Percentiles rank a stretch among this genome's conserved stretches.
phyloP scores from a whole-genome alignment of 2,113 vertebrate species.

The Onychorhynchus coronatus region DNA sequence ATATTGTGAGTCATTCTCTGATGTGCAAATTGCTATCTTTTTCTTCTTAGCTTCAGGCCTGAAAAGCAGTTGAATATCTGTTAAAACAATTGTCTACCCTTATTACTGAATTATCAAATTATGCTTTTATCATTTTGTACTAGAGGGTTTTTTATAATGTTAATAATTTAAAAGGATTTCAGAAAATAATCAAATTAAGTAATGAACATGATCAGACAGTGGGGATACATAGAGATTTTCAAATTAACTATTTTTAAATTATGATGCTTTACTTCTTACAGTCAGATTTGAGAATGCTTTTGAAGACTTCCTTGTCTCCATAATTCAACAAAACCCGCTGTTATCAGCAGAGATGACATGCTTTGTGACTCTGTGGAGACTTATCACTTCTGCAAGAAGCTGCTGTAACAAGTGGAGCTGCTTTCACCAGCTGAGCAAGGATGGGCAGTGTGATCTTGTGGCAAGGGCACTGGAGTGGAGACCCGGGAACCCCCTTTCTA shows the following conservation, averaged over 20 bases:
- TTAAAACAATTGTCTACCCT: slow-evolving; percentile 45
- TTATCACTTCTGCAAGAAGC: background rate
- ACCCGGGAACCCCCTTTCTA: background rate
- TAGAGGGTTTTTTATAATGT: background rate
- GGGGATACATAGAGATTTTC: background rate
- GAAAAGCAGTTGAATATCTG: slow-evolving; percentile 40
- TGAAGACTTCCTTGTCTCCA: background rate
- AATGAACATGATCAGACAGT: slow-evolving; percentile 2
- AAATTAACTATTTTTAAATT: slow-evolving; percentile 34
- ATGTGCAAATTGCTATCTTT: slow-evolving; percentile 40
- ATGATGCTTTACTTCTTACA: background rate
- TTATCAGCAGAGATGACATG: background rate
- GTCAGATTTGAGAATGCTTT: background rate
- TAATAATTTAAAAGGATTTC: slow-evolving; percentile 46
- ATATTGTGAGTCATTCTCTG: slow-evolving; percentile 42
- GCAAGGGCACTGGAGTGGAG: background rate
- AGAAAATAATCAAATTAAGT: slow-evolving; percentile 45
- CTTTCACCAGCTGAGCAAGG: accelerated
- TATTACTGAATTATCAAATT: slow-evolving; percentile 26
- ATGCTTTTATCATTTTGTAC: slow-evolving; percentile 23
- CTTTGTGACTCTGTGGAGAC: background rate
- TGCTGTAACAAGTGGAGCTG: background rate
- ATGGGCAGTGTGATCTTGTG: background rate
- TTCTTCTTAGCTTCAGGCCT: slow-evolving; percentile 39
- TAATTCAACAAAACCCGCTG: background rate